phyloP scores from a whole-genome alignment of 2,113 vertebrate genomes.

The Poeciliopsis occidentalis region DNA sequence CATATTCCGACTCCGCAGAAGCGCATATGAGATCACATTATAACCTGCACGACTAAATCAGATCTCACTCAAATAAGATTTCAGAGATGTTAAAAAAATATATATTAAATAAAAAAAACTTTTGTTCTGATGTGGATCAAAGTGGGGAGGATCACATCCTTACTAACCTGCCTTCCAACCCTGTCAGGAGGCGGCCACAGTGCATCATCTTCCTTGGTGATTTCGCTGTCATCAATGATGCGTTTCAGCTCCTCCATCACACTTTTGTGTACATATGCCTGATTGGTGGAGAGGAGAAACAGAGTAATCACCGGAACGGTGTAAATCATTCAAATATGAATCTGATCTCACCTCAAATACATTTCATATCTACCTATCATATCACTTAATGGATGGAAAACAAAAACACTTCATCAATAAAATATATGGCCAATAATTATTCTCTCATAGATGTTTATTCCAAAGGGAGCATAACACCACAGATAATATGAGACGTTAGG shows the following conservation, averaged over 20 bases:
- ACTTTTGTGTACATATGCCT: slow-evolving; percentile 98
- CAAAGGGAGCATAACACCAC: background rate
- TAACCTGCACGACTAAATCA: background rate
- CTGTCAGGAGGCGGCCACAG: slow-evolving; percentile 96
- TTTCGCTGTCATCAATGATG: slow-evolving; percentile 98
- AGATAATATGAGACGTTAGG: background rate
- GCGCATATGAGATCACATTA: too few relatives aligned
- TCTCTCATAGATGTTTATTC: background rate
- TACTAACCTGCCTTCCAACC: slow-evolving; percentile 92
- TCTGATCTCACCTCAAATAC: background rate
- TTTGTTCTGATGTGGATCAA: too few relatives aligned
- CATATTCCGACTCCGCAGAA: too few relatives aligned
- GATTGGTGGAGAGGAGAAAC: background rate
- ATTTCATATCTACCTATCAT: too few relatives aligned
- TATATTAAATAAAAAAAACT: background rate
- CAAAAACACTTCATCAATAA: background rate
- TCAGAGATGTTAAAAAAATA: slow-evolving; percentile 40
- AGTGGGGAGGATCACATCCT: too few relatives aligned
- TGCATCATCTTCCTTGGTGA: slow-evolving; percentile 98
- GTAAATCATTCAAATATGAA: background rate
- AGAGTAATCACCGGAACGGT: background rate
- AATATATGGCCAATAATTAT: background rate
- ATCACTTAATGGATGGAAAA: too few relatives aligned
- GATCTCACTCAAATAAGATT: background rate
- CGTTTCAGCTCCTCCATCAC: slow-evolving; percentile 99